Percentiles rank a stretch among this genome's conserved stretches.
phyloP scores from a whole-genome alignment of 2,797 vertebrate species.

The Clamator glandarius region DNA sequence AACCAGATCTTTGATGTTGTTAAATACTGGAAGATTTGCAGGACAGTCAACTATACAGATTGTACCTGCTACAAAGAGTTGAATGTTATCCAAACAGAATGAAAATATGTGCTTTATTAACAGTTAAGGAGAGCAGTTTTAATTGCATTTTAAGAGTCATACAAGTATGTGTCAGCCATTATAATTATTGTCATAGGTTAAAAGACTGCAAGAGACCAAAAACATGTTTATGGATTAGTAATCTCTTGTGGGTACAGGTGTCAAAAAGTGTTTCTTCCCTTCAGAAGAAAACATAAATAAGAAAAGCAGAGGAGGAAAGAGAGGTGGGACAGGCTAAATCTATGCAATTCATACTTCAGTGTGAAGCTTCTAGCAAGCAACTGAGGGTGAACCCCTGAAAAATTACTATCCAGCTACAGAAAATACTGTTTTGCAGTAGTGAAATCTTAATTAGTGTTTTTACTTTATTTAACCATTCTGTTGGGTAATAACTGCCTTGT shows the following conservation, averaged over 20 bases:
- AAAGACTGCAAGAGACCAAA: constrained; percentile 65
- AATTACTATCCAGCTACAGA: neutral
- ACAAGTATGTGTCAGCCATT: constrained; percentile 38
- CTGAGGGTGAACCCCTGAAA: constrained; percentile 37
- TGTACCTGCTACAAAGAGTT: constrained; percentile 14
- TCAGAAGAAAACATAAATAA: neutral
- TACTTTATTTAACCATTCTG: constrained; percentile 34
- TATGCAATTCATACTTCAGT: constrained; percentile 16
- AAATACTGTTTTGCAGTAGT: constrained; percentile 54
- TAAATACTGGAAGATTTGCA: constrained; percentile 59
- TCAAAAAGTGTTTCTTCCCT: constrained; percentile 51
- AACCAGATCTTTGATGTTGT: neutral
- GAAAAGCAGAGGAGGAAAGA: neutral
- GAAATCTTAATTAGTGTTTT: constrained; percentile 67
- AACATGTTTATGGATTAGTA: constrained; percentile 71
- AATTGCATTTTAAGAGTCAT: constrained; percentile 62
- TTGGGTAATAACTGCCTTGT: neutral
- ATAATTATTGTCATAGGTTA: constrained; percentile 63
- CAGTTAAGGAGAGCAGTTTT: constrained; percentile 60
- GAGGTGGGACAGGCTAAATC: constrained; percentile 24
- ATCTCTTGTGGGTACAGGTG: constrained; percentile 43
- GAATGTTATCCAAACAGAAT: constrained; percentile 37
- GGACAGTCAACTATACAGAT: constrained; percentile 31
- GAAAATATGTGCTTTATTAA: constrained; percentile 58
- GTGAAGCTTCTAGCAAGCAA: constrained; percentile 50